Base-by-base conservation (phyloP, 2,888 invertebrate species). In the Mythimna pallens region DNA sequence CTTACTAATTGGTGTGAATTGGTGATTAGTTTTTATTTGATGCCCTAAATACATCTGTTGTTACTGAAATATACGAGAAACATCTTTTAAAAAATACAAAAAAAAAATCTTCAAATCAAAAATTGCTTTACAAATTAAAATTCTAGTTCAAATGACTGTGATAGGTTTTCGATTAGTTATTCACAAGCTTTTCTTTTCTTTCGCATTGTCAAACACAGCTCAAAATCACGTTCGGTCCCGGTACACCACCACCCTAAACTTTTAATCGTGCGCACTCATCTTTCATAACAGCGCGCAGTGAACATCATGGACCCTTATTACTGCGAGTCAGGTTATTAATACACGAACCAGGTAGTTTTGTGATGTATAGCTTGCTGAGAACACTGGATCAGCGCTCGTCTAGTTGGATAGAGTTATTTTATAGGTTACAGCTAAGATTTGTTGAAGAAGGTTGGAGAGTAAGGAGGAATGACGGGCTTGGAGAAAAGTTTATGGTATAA, bases 291-390 rank as follows among this genome's bases (percentile, higher is more conserved):
- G 59, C 68, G 80, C 83, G 89, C 90, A 87, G 83, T 91, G 91
- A 93, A 88, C 93, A 94, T 95, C 91, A 95, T 94, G 88, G 88
- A 81, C 88, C 91, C 90, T 94, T 94, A 94, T 94, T 91, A 92
- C 91, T 82, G 79, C 82, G 83, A 79, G 73, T 86, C 82, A 76
- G 83, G 85, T 87, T 93, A 93, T 93, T 93, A 93, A 93, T 92
- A 90, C 89, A 77, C n/a, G 66, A 61, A 73, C 64, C 62, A 72
- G 76, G 58, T 73, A 66, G 65, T 68, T 72, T 8, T 47, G 70
- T 82, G 80, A 84, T 81, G 20, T 62, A 74, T 74, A 68, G 55
- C 20, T 20, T 22, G 12, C 8, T n/a, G 9, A 17, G 22, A 58
- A 47, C 57, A 57, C 65, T 74, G 54, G 36, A 67, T 80, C 67